Evolutionary conservation across 53 echinoderm and acorn worm species (phyloP), one percentile per base, ranked within the genome.

Genomic region (Patiria pectinifera): DNA sequence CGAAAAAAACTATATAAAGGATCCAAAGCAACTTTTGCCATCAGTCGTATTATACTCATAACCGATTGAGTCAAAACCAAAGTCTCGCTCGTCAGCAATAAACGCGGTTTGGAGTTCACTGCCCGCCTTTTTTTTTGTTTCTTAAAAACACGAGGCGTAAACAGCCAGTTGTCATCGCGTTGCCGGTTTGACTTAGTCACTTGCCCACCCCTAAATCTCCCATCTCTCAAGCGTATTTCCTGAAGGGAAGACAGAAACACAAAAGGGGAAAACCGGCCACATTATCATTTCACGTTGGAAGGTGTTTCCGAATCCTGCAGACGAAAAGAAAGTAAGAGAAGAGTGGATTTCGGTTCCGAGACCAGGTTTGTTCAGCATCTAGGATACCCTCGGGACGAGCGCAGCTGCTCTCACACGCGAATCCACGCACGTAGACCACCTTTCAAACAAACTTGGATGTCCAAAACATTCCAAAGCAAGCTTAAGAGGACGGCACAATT

Each of bases 51-150:
- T 4, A 6, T 2, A 18, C 4, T 4, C 24, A 74, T 74, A 10
- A 0, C 74, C 24, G 25, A 23, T 3, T 23, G 22, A 24, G 74
- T 24, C 74, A 74, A 66, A 16, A 66, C 14, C 66, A 66, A 53
- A 53, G 53, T 53, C 53, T 66, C 60, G 14, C 16, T 15, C 74
- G 24, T 74, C 15, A 74, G 74, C 11, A 9, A 3, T 35, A 44
- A 78, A 78, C 45, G 79, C 79, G 79, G 79, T 78, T 78, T 35
- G 25, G 78, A 87, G 87, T 87, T 87, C 87, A 87, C 59, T 87
- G 87, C 35, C 87, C 87, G 87, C 87, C 47, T 78, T 78, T 69
- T 44, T 69, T 53, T 53, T 53, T 53, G 9, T 35, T 35, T 35
- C 66, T 16, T 44, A 7, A 14, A 25, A 45, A 15, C 48, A 12